Base-by-base conservation (phyloP, 2,888 invertebrate species). In the Macroteleia sp. region DNA sequence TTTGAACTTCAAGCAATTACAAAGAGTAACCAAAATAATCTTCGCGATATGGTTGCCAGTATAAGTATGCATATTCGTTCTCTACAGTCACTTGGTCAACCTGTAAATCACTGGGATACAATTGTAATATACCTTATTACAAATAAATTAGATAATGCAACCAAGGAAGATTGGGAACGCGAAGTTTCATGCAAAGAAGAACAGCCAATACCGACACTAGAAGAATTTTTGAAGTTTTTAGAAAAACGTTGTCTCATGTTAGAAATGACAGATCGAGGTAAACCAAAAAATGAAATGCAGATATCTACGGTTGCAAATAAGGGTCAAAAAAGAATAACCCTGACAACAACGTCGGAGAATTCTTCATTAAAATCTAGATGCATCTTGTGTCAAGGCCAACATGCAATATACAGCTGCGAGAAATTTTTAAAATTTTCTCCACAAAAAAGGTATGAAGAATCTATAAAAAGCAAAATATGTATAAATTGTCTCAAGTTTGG, bases 101-200 rank as follows among this genome's bases (percentile, higher is more conserved):
- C 50, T 1, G 50, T 50, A 1, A 32, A 32, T 1, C 14, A 50
- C 2, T 50, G 50, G 50, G 50, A 28, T 19, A 50, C 50, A 9
- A 16, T 50, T 10, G 1, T 50, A 8, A 50, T 50, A 6, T 50
- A 32, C 12, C 10, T 50, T 1, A n/a, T 50, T 3, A 50, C 2
- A 2, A 16, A 28, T 9, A 32, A 30, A 16, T 6, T 50, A 32
- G 50, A 30, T 8, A 25, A 32, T 3, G 20, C 20, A 5, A 20
- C 25, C 9, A 22, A 50, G 1, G 30, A 50, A 32, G 50, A 32
- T 10, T 25, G n/a, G 20, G 42, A 42, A 9, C 12, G 16, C 8
- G 39, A 39, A 16, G 9, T 39, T 25, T 25, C 4, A 3, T 3
- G 4, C 6, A 3, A 25, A 25, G 25, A 6, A 5, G 6, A 25